phyloP scores from a whole-genome alignment of 2,888 invertebrate genomes.

The Aphidius colemani region DNA sequence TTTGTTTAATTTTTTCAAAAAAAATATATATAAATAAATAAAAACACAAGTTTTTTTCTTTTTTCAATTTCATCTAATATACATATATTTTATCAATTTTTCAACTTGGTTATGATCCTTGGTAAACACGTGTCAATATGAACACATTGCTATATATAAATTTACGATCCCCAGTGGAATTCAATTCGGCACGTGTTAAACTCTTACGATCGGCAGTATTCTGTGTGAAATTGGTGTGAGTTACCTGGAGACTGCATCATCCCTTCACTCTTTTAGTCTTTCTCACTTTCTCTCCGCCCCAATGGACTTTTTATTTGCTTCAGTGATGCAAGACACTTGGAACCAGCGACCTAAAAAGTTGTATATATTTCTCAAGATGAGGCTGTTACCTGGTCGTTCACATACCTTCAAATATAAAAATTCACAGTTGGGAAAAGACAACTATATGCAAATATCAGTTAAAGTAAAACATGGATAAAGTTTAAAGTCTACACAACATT shows the following conservation, averaged over 20 bases:
- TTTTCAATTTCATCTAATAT: background rate
- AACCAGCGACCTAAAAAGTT: background rate
- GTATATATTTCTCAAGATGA: background rate
- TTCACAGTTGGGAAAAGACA: constrained; percentile 16
- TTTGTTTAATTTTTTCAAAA: too few relatives aligned
- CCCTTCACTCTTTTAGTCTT: background rate
- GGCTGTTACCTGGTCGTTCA: background rate
- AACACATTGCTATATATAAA: constrained; percentile 31
- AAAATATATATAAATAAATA: background rate
- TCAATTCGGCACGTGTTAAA: constrained; percentile 33
- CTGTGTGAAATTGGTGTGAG: constrained; percentile 16
- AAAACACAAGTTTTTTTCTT: too few relatives aligned
- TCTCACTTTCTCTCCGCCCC: too few relatives aligned
- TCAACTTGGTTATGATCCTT: constrained; percentile 22
- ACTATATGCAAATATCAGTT: too few relatives aligned
- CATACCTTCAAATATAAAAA: constrained; percentile 29
- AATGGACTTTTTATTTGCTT: constrained; percentile 6
- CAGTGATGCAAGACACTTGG: background rate
- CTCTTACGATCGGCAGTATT: background rate
- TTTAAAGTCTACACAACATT: constrained; percentile 9
- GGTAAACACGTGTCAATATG: constrained; percentile 45
- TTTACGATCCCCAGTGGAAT: constrained; percentile 39
- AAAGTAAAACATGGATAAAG: too few relatives aligned
- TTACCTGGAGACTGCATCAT: constrained; percentile 30
- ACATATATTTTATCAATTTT: background rate